Percentiles rank a stretch among this genome's conserved stretches.
These are phyloP conservation scores for Lasaia peninsularis DNA, from an alignment of 1,140 invertebrate genomes.

Conservation along the genomic window DNA sequence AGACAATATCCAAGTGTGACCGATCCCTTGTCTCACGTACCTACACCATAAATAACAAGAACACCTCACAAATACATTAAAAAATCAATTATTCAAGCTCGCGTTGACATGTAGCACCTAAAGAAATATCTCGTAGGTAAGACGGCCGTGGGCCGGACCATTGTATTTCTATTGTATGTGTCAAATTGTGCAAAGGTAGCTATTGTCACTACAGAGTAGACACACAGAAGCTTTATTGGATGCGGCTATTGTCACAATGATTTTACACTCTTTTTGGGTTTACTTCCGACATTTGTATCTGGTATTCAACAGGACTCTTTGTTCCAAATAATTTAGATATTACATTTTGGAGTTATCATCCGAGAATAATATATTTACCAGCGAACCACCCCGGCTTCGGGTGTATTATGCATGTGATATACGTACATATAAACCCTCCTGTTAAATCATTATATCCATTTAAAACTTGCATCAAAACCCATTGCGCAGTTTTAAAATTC, in stretches of 20 bases:
- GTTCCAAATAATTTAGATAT: too few species aligned
- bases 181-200: slow-evolving; percentile 1
- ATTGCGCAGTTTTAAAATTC: too few species aligned
- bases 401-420: too few species aligned
- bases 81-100: background rate
- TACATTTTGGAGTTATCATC: too few species aligned
- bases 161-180: background rate
- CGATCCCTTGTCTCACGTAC: background rate
- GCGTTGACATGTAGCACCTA: slow-evolving; percentile 5
- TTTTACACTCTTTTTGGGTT: background rate
- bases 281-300: background rate
- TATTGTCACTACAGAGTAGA: slow-evolving; percentile 2
- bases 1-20: background rate
- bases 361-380: too few species aligned
- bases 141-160: background rate
- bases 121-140: slow-evolving; percentile 8
- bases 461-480: too few species aligned
- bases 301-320: too few species aligned
- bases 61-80: background rate
- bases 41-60: background rate
- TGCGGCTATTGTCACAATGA: slow-evolving; percentile 1
- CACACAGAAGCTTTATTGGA: slow-evolving; percentile 3
- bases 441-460: too few species aligned
- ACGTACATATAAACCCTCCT: too few species aligned
- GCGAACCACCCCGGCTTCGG: too few species aligned